Conservation (phyloP, 37 sponge, comb jelly and placozoan genomes). For the Ianthella basta region DNA sequence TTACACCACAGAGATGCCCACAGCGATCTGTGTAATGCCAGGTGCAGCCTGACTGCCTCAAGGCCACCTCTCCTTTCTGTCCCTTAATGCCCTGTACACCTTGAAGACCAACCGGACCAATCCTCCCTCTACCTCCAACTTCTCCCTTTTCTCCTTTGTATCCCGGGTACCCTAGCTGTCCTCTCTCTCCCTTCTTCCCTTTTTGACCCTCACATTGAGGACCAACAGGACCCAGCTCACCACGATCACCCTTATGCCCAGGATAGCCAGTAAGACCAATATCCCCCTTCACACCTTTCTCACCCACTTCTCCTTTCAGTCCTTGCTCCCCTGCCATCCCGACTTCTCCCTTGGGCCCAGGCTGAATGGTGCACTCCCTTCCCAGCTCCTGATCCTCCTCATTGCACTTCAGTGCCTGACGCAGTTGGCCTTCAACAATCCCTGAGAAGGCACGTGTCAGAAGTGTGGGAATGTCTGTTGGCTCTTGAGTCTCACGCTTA, state of each 20-base stretch:
- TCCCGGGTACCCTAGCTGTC: background rate
- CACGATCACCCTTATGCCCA: background rate
- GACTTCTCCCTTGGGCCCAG: background rate
- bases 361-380: background rate
- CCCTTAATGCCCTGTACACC: constrained; percentile 1
- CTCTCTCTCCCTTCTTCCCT: constrained; percentile 4
- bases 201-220: background rate
- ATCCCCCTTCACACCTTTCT: constrained; percentile 2
- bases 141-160: constrained; percentile 1
- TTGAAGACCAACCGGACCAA: constrained; percentile 1
- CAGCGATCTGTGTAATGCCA: constrained; percentile 20
- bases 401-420: background rate
- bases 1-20: constrained; percentile 27
- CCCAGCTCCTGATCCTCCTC: no score
- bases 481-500: no score
- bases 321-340: background rate
- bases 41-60: background rate
- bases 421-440: background rate
- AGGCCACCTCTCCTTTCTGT: background rate
- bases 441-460: background rate
- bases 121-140: background rate
- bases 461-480: no score
- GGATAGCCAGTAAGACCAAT: background rate
- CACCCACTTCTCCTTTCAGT: background rate
- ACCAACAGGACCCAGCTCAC: constrained; percentile 1